Conservation (phyloP, 2,888 invertebrate genomes). For the Polyommatus iphigenia region DNA sequence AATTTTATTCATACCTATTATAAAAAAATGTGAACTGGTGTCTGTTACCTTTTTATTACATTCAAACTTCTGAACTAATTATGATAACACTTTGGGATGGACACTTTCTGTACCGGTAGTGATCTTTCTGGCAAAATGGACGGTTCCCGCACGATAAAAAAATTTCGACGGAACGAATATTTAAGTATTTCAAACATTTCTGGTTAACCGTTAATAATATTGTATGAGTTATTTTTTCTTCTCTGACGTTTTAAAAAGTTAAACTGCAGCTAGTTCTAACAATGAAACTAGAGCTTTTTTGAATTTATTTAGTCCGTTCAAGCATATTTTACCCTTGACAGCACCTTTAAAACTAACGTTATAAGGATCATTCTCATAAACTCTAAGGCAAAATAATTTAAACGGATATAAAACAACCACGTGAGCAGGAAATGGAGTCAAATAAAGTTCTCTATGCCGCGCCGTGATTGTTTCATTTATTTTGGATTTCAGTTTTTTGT, state of each 20-base stretch:
- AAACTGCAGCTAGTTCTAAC: not conserved
- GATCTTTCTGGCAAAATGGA: too few species aligned
- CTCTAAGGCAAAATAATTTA: not conserved
- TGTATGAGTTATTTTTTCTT: not conserved
- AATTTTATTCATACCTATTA: too few species aligned
- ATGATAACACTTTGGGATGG: too few species aligned
- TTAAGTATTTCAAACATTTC: too few species aligned
- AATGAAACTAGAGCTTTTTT: not conserved
- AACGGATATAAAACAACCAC: not conserved
- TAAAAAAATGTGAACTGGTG: too few species aligned
- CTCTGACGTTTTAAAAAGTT: not conserved
- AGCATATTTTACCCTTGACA: not conserved
- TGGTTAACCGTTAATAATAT: too few species aligned
- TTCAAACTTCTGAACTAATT: too few species aligned
- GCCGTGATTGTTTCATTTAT: not conserved
- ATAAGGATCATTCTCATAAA: not conserved
- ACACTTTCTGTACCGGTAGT: too few species aligned
- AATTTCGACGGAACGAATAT: too few species aligned
- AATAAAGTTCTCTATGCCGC: not conserved
- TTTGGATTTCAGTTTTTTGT: too few species aligned
- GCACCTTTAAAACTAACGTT: not conserved
- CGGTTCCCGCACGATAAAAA: too few species aligned
- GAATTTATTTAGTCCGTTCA: not conserved
- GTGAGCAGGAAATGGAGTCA: not conserved
- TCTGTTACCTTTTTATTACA: too few species aligned